phyloP scores from a whole-genome alignment of 2,888 invertebrate species.

The Macrophya alboannulata region DNA sequence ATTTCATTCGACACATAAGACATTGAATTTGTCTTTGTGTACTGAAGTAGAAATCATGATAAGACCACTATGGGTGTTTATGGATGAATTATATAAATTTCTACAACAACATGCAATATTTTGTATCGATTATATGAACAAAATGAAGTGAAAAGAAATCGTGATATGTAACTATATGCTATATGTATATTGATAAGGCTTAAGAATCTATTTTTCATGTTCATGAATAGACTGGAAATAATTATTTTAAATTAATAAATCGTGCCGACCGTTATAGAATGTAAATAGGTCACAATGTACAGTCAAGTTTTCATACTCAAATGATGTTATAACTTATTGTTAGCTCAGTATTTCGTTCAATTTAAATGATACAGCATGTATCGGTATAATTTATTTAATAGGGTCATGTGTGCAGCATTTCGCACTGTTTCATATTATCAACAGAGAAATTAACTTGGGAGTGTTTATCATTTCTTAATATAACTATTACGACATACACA shows the following conservation, averaged over 20 bases:
- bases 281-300: slow-evolving; percentile 56
- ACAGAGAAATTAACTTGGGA: neutral
- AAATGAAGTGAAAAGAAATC: slow-evolving; percentile 63
- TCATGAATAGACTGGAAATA: slow-evolving; percentile 69
- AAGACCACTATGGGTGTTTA: neutral
- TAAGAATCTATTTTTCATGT: slow-evolving; percentile 75
- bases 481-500: slow-evolving; percentile 10
- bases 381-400: slow-evolving; percentile 11
- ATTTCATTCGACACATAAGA: neutral
- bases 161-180: slow-evolving; percentile 69
- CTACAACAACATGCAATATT: slow-evolving; percentile 36
- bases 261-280: slow-evolving; percentile 32
- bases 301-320: slow-evolving; percentile 53
- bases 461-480: neutral
- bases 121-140: slow-evolving; percentile 24
- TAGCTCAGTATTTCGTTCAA: slow-evolving; percentile 18
- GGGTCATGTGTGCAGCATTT: slow-evolving; percentile 3
- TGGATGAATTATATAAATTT: slow-evolving; percentile 19
- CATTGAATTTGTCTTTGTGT: neutral
- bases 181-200: slow-evolving; percentile 69
- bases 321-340: slow-evolving; percentile 31
- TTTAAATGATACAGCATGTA: slow-evolving; percentile 2
- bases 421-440: slow-evolving; percentile 2
- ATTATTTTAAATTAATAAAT: slow-evolving; percentile 62
- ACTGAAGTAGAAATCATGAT: neutral